Evolutionary conservation across 1,140 invertebrate genomes (phyloP).

Genomic region (Drosophila persimilis): DNA sequence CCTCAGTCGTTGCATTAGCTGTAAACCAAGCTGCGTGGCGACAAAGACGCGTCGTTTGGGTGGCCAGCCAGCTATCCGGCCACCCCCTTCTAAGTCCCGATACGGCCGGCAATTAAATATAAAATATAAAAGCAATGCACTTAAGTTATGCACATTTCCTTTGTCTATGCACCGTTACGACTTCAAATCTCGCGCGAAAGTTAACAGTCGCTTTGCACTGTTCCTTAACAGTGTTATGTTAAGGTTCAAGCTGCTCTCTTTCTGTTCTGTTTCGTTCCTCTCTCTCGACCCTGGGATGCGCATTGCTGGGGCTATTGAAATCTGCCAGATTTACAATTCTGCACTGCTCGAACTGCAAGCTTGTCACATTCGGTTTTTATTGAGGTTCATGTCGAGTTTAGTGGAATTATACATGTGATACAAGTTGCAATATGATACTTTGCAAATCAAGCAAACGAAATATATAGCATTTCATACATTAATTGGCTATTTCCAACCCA

Average conservation of each 20-base stretch:
- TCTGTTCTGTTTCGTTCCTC: neutral
- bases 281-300: neutral
- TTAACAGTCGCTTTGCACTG: conserved; percentile 50
- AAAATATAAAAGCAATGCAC: conserved; percentile 49
- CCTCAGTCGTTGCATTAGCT: conserved; percentile 31
- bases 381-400: too few relatives aligned
- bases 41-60: conserved; percentile 56
- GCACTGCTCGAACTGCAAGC: too few relatives aligned
- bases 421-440: too few relatives aligned
- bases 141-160: conserved; percentile 80
- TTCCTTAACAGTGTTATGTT: conserved; percentile 10
- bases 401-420: too few relatives aligned
- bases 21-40: conserved; percentile 68
- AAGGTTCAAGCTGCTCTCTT: neutral
- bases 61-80: conserved; percentile 22
- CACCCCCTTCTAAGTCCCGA: neutral
- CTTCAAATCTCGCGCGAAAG: conserved; percentile 57
- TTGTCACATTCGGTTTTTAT: too few relatives aligned
- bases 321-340: too few relatives aligned
- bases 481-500: too few relatives aligned
- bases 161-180: conserved; percentile 74
- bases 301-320: too few relatives aligned
- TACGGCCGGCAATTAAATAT: conserved; percentile 66
- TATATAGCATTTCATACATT: too few relatives aligned
- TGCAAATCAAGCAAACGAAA: too few relatives aligned